Conservation (phyloP, 2,113 vertebrate species). For the Vulpes lagopus region DNA sequence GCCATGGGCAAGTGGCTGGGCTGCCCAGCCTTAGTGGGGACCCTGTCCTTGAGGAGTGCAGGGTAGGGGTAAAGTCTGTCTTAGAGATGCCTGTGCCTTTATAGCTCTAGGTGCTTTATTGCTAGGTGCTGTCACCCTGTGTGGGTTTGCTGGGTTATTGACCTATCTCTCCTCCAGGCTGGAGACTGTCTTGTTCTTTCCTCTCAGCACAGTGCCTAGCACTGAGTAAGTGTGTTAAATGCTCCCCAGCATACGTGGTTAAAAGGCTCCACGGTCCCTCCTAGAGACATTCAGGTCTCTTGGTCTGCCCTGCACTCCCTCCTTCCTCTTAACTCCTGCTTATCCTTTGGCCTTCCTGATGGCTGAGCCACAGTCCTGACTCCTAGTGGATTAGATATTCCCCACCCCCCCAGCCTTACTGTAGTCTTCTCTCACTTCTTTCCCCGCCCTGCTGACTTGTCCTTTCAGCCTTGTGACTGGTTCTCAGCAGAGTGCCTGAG, state of each 20-base stretch:
- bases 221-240: not conserved
- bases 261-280: not conserved
- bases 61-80: not conserved
- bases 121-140: not conserved
- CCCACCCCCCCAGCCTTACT: not conserved
- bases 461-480: not conserved
- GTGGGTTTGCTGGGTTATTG: not conserved
- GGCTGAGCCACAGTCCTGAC: not conserved
- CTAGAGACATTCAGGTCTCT: rapidly evolving
- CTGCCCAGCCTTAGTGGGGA: not conserved
- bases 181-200: not conserved
- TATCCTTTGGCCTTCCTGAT: not conserved
- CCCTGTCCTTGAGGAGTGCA: not conserved
- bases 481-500: not conserved
- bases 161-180: not conserved
- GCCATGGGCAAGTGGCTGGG: not conserved
- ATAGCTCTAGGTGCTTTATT: not conserved
- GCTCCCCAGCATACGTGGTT: not conserved
- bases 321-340: not conserved
- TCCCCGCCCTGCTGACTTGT: not conserved
- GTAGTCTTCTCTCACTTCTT: not conserved
- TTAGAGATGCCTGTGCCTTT: not conserved
- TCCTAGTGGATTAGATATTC: not conserved
- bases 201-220: not conserved
- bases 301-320: not conserved